Conservation (phyloP, 2,113 vertebrate genomes). For the Sylvilagus bachmani region DNA sequence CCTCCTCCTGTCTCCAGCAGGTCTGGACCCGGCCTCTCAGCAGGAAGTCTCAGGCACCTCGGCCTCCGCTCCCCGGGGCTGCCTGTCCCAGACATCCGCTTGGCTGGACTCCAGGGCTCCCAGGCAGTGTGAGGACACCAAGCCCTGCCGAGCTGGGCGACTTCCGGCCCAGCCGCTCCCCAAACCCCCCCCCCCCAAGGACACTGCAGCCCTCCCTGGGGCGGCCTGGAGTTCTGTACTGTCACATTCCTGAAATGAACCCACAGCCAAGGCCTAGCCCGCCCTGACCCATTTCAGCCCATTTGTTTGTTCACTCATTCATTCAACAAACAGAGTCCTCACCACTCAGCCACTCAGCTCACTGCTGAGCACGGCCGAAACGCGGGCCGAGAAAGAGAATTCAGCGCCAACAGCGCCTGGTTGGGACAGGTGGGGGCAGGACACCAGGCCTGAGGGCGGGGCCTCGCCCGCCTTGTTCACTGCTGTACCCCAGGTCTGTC, state of each 20-base stretch:
- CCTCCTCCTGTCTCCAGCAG: neutral
- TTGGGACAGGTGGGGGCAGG: neutral
- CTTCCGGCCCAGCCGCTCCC: neutral
- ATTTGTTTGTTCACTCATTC: neutral
- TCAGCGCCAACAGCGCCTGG: neutral
- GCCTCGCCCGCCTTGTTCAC: neutral
- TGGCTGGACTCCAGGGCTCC: neutral
- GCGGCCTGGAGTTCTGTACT: neutral
- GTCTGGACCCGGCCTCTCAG: neutral
- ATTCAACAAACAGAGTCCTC: neutral
- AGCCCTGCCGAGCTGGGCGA: neutral
- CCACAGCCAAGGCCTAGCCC: neutral
- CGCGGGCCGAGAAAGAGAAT: neutral
- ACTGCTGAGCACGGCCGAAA: neutral
- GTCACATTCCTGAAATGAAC: neutral
- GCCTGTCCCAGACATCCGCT: neutral
- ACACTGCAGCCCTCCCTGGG: neutral
- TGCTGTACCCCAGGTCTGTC: neutral
- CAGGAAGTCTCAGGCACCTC: neutral
- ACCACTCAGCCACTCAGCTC: neutral
- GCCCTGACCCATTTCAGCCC: too few species aligned
- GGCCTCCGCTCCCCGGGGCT: neutral
- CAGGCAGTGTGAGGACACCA: fast-evolving
- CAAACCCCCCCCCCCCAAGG: neutral
- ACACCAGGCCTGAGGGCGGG: neutral